Conservation (phyloP, 1,140 invertebrate genomes). For the Lordiphosa stackelbergi region DNA sequence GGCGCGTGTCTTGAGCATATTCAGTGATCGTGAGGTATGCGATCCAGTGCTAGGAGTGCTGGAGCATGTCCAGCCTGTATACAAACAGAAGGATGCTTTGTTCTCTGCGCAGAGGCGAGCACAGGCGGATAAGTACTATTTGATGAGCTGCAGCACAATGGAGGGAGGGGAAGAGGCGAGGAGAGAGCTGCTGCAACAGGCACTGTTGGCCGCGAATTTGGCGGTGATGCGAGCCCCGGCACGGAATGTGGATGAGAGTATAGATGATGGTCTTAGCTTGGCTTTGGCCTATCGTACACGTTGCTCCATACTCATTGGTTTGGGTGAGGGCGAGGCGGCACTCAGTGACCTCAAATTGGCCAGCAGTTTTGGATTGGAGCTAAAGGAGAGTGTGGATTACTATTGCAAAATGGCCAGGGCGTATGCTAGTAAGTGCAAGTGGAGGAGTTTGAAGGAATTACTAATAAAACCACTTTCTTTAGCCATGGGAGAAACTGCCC, state of each 20-base stretch:
- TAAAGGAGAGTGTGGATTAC: constrained; percentile 79
- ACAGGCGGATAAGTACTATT: constrained; percentile 77
- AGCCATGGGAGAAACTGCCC: constrained; percentile 78
- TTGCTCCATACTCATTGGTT: constrained; percentile 79
- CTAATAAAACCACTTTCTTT: not conserved
- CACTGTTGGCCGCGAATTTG: constrained; percentile 81
- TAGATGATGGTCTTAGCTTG: constrained; percentile 81
- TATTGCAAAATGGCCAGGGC: constrained; percentile 82
- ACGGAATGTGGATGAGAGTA: constrained; percentile 77
- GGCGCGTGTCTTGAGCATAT: constrained; percentile 78
- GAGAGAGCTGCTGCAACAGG: constrained; percentile 78
- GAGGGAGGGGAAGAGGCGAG: constrained; percentile 15
- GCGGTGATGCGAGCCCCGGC: constrained; percentile 82
- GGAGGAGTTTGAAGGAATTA: too few species aligned
- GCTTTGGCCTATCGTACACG: constrained; percentile 81
- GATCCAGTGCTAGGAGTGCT: constrained; percentile 77
- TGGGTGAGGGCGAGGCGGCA: constrained; percentile 79
- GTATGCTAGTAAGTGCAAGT: constrained; percentile 78
- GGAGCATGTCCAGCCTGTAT: constrained; percentile 77
- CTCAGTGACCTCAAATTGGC: constrained; percentile 82
- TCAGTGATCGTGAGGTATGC: constrained; percentile 78
- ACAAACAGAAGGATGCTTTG: constrained; percentile 77
- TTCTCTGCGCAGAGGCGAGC: constrained; percentile 76
- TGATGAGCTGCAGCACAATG: constrained; percentile 56
- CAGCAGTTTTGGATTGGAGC: constrained; percentile 80